Percentiles rank a stretch among this genome's conserved stretches.
Conservation (phyloP, 2,888 invertebrate genomes). For the Drosophila nr. perissopoda region DNA sequence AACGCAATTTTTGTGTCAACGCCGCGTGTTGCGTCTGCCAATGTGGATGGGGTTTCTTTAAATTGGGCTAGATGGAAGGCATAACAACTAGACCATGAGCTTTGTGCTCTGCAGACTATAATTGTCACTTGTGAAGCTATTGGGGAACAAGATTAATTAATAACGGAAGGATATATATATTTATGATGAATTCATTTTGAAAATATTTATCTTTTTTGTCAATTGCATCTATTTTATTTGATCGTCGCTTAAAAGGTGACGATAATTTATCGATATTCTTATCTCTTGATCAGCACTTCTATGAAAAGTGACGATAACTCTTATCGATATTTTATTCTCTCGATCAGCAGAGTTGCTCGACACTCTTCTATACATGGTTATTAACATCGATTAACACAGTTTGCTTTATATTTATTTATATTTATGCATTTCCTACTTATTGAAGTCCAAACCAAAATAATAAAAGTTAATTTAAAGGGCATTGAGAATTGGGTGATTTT, state of each 20-base stretch:
- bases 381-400: neutral
- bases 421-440: neutral
- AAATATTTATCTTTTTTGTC: no score
- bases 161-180: neutral
- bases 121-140: neutral
- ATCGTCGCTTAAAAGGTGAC: neutral
- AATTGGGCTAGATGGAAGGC: constrained; percentile 2
- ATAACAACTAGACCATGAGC: neutral
- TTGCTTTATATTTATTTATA: neutral
- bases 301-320: no score
- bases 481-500: constrained; percentile 2
- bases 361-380: neutral
- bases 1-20: constrained; percentile 67
- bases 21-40: constrained; percentile 54
- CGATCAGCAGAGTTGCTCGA: neutral
- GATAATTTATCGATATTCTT: neutral
- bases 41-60: constrained; percentile 9
- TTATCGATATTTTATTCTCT: neutral
- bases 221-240: no score
- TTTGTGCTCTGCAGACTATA: constrained; percentile 3
- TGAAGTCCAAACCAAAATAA: no score
- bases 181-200: neutral
- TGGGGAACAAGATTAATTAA: neutral
- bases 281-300: neutral
- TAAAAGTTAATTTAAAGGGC: constrained; percentile 1